phyloP scores from a whole-genome alignment of 2,888 invertebrate genomes.

The Acholoe squamosa region DNA sequence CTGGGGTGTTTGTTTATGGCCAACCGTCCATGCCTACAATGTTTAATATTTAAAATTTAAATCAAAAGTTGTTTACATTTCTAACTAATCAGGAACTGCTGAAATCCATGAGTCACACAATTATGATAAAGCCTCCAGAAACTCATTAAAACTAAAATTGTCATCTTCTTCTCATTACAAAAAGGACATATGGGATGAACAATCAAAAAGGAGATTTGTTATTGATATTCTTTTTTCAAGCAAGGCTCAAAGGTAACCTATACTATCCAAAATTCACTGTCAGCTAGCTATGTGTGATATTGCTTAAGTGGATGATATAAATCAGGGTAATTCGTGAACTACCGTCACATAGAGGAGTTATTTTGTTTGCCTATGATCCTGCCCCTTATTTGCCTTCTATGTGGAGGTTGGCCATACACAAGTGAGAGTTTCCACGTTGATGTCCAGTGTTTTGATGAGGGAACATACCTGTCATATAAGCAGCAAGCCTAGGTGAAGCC shows the following conservation, averaged over 20 bases:
- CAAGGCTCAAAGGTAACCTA: too few relatives aligned
- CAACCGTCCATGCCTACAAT: not conserved
- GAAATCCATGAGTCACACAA: too few relatives aligned
- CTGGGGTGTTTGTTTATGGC: not conserved
- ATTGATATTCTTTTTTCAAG: too few relatives aligned
- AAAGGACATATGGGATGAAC: too few relatives aligned
- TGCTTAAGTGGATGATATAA: too few relatives aligned
- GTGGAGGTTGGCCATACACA: not conserved
- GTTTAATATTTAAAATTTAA: not conserved
- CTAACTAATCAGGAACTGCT: not conserved
- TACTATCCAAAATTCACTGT: too few relatives aligned
- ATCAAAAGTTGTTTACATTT: not conserved
- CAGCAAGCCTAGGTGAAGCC: conserved; percentile 59
- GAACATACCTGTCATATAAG: conserved; percentile 49
- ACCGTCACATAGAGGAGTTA: too few relatives aligned
- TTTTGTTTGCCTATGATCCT: too few relatives aligned
- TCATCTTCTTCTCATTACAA: too few relatives aligned
- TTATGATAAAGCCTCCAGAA: not conserved
- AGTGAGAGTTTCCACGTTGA: not conserved
- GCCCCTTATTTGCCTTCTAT: not conserved
- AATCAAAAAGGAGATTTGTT: too few relatives aligned
- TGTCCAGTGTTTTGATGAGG: not conserved
- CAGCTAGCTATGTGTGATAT: too few relatives aligned
- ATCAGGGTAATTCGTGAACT: too few relatives aligned
- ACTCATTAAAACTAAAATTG: not conserved